phyloP scores from a whole-genome alignment of 2,888 invertebrate species.

The Sympetrum striolatum region DNA sequence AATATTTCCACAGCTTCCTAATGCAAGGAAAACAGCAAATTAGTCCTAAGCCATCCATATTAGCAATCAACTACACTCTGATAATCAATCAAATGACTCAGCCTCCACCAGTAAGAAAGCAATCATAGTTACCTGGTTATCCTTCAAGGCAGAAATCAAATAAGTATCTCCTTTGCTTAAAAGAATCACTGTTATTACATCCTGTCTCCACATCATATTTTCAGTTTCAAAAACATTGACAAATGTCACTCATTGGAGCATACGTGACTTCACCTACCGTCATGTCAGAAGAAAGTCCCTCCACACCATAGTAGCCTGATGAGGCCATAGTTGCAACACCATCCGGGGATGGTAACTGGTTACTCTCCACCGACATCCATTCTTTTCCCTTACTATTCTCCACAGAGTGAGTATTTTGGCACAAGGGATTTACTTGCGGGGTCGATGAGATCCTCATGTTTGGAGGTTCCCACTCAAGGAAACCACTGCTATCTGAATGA shows the following conservation, averaged over 20 bases:
- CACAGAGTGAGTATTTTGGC: not conserved
- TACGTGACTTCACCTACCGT: conserved; percentile 39
- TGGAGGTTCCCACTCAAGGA: conserved; percentile 29
- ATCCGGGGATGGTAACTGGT: not conserved
- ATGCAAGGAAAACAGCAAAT: not conserved
- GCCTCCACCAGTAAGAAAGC: not conserved
- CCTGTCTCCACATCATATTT: not conserved
- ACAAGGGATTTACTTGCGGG: not conserved
- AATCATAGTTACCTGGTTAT: not conserved
- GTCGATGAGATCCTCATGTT: not conserved
- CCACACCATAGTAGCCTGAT: conserved; percentile 12
- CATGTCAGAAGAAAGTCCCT: conserved; percentile 18
- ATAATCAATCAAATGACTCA: not conserved
- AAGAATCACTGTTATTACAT: not conserved
- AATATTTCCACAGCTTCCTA: not conserved
- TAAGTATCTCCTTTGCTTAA: not conserved
- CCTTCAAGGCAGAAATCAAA: not conserved
- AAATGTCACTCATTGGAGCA: conserved; percentile 38
- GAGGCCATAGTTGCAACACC: conserved; percentile 6
- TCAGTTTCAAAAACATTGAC: conserved; percentile 34
- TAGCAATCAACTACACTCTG: not conserved
- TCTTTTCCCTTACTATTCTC: not conserved
- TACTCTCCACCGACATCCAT: not conserved
- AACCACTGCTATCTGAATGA: conserved; percentile 45
- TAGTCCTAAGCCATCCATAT: conserved; percentile 2